Base-by-base conservation (phyloP, 2,113 vertebrate genomes). In the Eretmochelys imbricata region DNA sequence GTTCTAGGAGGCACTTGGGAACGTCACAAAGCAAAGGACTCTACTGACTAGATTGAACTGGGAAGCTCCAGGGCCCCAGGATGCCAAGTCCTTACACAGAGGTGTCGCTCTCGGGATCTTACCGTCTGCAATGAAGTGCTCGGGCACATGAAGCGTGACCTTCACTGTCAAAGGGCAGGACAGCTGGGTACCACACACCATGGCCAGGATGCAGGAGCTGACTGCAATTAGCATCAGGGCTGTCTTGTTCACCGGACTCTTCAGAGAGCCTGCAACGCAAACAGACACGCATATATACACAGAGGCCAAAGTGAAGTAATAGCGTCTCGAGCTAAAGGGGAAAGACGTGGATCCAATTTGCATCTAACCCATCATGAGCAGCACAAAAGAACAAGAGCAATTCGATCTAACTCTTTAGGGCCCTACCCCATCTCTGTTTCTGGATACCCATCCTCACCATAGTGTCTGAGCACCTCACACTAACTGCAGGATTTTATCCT, bases 91-190 rank as follows among this genome's bases (percentile, higher is more conserved):
- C 24, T 48, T 55, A 48, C 11, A n/a, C 8, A 14, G 49, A 78
- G 9, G 14, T 6, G 51, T 38, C 1, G 10, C 38, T 1, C 0
- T n/a, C 20, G 31, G 42, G 85, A 8, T 95, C 99, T 99, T 98
- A 99, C 99, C 99, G 3, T 99, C 99, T 0, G 99, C 99, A 1
- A 99, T 99, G 98, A 99, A 99, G 97, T 99, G 99, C 94, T 99
- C 99, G 0, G 99, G 99, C 57, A 99, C 99, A 2, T 99, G 99
- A 9, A 99, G 99, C 0, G 99, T 99, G 97, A 99, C 99, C 98
- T 99, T 99, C 98, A 99, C 99, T 0, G 98, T 99, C 93, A 99
- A 99, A 0, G 99, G 99, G 97, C 99, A 99, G 98, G 99, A 98
- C 48, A 99, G 98, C 98, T 99, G 99, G 14, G 98, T 99, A 91